These are phyloP conservation scores for Pseudocheirus occidentalis DNA, from an alignment of 2,797 vertebrate species.

Conservation along the genomic window DNA sequence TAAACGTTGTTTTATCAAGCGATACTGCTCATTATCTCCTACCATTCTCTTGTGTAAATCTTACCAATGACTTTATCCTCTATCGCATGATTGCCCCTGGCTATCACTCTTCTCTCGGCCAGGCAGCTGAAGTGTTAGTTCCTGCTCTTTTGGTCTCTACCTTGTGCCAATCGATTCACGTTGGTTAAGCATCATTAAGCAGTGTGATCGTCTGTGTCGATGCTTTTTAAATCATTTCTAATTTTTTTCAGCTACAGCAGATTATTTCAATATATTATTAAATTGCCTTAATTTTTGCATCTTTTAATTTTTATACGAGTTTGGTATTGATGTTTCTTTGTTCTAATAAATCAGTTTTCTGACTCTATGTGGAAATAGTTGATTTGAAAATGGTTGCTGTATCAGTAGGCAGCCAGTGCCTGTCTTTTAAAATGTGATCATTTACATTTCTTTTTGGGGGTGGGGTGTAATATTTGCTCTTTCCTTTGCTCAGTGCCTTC, in stretches of 20 bases:
- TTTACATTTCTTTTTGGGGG: neutral
- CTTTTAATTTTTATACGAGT: neutral
- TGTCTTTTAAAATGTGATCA: neutral
- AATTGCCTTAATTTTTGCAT: neutral
- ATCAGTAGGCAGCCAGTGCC: neutral
- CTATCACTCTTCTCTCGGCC: neutral
- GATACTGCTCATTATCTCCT: neutral
- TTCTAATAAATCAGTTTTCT: neutral
- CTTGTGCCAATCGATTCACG: neutral
- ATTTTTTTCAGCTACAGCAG: neutral
- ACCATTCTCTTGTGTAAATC: neutral
- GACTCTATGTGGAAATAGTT: neutral
- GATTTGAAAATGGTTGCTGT: neutral
- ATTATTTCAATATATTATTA: neutral
- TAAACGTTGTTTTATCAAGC: neutral
- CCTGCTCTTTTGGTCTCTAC: neutral
- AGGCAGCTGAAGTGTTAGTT: neutral
- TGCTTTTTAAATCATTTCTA: neutral
- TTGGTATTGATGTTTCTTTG: neutral
- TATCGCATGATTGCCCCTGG: neutral
- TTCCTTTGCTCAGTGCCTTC: neutral
- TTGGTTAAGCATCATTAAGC: neutral
- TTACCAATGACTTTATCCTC: neutral
- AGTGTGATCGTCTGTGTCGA: neutral
- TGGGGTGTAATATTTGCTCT: neutral